These are phyloP conservation scores for Meleagris gallopavo DNA, from an alignment of 2,113 vertebrate species.

Conservation along the genomic window DNA sequence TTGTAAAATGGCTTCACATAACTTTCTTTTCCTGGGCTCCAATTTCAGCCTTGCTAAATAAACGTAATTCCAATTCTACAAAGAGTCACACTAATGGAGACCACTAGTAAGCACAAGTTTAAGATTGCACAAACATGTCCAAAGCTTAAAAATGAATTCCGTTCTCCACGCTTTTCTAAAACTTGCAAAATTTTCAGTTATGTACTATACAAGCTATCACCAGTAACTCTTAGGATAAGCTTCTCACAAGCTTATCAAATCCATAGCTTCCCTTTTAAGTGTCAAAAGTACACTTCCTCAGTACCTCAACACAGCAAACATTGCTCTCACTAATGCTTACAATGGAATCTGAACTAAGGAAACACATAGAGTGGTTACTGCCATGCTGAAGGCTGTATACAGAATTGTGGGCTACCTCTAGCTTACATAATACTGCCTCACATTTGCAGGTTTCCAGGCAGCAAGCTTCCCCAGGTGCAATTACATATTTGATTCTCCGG, in stretches of 20 bases:
- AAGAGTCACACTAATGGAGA: not conserved
- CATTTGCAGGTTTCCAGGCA: not conserved
- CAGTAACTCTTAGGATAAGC: not conserved
- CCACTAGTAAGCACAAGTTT: not conserved
- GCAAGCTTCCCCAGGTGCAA: not conserved
- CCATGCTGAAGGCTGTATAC: not conserved
- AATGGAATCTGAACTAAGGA: not conserved
- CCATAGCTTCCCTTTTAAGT: not conserved
- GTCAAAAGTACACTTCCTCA: not conserved
- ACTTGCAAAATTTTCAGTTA: not conserved
- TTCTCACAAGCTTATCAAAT: not conserved
- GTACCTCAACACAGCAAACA: not conserved
- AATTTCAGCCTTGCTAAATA: not conserved
- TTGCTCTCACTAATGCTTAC: not conserved
- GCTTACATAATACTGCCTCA: not conserved
- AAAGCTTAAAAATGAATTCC: not conserved
- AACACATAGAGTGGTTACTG: not conserved
- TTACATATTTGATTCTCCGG: not conserved
- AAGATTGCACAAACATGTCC: not conserved
- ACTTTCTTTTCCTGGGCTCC: not conserved
- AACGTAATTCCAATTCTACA: not conserved
- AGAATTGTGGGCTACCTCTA: not conserved
- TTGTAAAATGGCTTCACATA: not conserved
- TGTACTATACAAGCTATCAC: not conserved
- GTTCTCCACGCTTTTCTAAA: not conserved